A percentile compares a stretch with the other conserved stretches of the same genome.
Evolutionary conservation across 2,797 vertebrate species (phyloP).

Genomic region (Ciconia nigra): DNA sequence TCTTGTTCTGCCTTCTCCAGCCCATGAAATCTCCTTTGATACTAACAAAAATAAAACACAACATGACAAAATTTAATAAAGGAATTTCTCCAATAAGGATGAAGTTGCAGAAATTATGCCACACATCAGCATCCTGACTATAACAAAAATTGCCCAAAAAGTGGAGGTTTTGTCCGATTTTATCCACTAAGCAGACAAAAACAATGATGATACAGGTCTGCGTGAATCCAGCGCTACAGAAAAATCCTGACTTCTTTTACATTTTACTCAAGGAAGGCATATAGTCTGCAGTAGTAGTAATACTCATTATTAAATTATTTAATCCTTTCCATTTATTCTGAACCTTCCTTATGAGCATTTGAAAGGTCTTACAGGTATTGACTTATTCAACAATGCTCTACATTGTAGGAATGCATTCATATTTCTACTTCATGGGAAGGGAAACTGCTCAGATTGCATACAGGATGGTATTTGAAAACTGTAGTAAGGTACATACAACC

Average conservation of each 20-base stretch:
- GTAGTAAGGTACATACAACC: neutral
- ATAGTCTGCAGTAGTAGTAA: neutral
- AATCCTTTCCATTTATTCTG: neutral
- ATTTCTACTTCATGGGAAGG: neutral
- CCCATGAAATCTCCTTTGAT: neutral
- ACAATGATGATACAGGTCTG: fast-evolving
- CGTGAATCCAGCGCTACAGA: neutral
- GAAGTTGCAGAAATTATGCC: neutral
- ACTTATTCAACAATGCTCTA: neutral
- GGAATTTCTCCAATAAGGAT: neutral
- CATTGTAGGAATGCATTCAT: neutral
- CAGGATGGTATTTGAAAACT: neutral
- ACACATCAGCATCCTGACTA: neutral
- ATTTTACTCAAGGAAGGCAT: neutral
- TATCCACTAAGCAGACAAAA: neutral
- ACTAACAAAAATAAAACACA: neutral
- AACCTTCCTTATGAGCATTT: neutral
- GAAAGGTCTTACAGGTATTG: neutral
- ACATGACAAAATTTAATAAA: neutral
- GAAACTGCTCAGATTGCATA: neutral
- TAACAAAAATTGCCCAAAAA: neutral
- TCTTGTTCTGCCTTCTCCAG: neutral
- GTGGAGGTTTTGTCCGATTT: neutral
- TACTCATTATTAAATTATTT: neutral
- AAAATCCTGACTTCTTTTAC: neutral